Evolutionary conservation across 2,888 invertebrate species (phyloP).

Genomic region (Allacma fusca): DNA sequence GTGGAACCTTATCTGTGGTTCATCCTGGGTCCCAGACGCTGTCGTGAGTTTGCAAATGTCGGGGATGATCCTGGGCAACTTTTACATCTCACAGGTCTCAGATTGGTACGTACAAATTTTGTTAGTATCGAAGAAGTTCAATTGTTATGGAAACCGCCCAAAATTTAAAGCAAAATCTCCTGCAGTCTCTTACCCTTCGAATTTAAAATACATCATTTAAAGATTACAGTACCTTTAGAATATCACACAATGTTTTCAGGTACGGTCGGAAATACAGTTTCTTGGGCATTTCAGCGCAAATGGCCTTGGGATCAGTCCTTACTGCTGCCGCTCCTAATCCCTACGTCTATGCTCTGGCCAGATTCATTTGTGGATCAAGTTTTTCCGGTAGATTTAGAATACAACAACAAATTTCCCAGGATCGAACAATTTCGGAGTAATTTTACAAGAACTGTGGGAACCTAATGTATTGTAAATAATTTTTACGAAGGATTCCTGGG

Average conservation of each 20-base stretch:
- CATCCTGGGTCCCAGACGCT: conserved; percentile 51
- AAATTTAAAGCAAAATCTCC: too few relatives aligned
- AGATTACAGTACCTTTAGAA: too few relatives aligned
- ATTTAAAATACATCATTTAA: too few relatives aligned
- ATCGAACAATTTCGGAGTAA: too few relatives aligned
- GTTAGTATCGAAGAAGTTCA: too few relatives aligned
- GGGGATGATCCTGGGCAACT: conserved; percentile 49
- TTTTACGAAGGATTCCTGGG: too few relatives aligned
- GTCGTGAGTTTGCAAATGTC: conserved; percentile 54
- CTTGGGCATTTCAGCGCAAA: conserved; percentile 49
- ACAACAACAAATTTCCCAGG: too few relatives aligned
- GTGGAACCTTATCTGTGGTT: conserved; percentile 52
- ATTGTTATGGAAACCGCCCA: too few relatives aligned
- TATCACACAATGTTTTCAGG: conserved; percentile 38
- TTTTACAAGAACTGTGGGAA: too few relatives aligned
- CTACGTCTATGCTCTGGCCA: conserved; percentile 47
- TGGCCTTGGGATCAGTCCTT: conserved; percentile 47
- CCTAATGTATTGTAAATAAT: too few relatives aligned
- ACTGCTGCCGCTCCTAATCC: conserved; percentile 47
- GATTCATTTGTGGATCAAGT: conserved; percentile 53
- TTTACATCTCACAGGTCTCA: conserved; percentile 46
- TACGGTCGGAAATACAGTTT: conserved; percentile 52
- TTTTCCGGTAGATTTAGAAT: too few relatives aligned
- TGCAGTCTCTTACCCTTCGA: too few relatives aligned
- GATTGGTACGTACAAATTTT: conserved; percentile 45